Evolutionary conservation across 2,113 vertebrate species (phyloP), one percentile per base, ranked within the genome.

Genomic region (Cisticola juncidis): DNA sequence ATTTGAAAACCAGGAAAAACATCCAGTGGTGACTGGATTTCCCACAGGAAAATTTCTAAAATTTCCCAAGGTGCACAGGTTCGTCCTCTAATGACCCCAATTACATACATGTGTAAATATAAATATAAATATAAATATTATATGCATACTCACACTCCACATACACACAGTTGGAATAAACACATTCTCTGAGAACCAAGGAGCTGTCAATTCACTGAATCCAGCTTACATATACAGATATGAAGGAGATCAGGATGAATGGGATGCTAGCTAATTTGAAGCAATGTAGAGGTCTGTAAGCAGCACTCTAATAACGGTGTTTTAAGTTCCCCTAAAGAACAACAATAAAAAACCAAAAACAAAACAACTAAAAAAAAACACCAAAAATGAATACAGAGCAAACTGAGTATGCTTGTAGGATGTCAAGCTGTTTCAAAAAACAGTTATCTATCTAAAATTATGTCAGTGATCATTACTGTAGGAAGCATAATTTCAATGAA

Each of bases 111-210:
- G 3, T 6, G 25, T 24, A 42, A 8, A 38, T 26, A 71, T 21
- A 28, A 38, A 48, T 17, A 47, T 7, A 5, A 44, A 44, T 5
- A 50, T 9, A 38, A 38, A 38, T 38, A 38, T 35, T n/a, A 70
- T 38, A 16, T 8, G n/a, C 2, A 26, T 1, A 54, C 1, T 44
- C 4, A n/a, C 14, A 11, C 9, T 38, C 7, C 31, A 24, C 21
- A 29, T 11, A 68, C 14, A 58, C 9, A 36, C 4, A 60, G 21
- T 5, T 81, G 60, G 58, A 90, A 88, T 35, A 60, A 88, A 79
- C 9, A 64, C 2, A 5, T 47, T 71, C 42, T 47, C 26, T 47
- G 48, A 81, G 40, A 88, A 80, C 31, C 21, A 24, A 42, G 29
- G 15, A 78, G 48, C 8, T 89, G 20, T 29, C 50, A 69, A 48